A percentile compares a stretch with the other conserved stretches of the same genome.
These are phyloP conservation scores for Emydocephalus ijimae DNA, from an alignment of 2,113 vertebrate genomes.

Conservation along the genomic window DNA sequence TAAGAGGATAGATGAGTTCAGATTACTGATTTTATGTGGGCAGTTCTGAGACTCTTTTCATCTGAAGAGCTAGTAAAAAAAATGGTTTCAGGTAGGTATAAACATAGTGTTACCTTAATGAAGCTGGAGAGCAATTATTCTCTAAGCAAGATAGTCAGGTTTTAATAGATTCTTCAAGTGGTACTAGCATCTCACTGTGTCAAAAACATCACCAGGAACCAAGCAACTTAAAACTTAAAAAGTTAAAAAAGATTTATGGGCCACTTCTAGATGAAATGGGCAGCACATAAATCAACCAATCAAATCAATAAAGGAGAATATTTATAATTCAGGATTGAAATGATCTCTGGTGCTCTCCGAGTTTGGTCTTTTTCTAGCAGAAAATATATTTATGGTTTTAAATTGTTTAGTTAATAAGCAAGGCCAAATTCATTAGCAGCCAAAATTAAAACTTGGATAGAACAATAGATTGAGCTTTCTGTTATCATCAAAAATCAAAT, in stretches of 20 bases:
- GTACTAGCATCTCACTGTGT: background rate
- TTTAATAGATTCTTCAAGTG: background rate
- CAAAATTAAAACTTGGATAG: constrained; percentile 31
- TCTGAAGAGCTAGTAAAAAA: background rate
- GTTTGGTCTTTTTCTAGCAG: background rate
- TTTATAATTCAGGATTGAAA: background rate
- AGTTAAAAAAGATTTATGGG: background rate
- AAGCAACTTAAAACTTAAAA: background rate
- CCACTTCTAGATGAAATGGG: background rate
- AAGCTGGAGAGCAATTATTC: background rate
- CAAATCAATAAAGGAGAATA: background rate
- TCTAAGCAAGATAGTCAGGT: background rate
- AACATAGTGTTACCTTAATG: background rate
- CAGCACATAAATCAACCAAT: background rate
- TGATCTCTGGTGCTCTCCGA: too few relatives aligned
- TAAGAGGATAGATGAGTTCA: background rate
- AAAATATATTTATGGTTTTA: constrained; percentile 43
- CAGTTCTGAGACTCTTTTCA: background rate
- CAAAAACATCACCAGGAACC: too few relatives aligned
- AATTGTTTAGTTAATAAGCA: constrained; percentile 24
- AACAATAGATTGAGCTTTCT: background rate
- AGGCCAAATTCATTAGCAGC: constrained; percentile 17
- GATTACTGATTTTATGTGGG: background rate
- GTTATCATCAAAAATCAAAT: background rate
- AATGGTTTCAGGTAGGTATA: background rate